These are phyloP conservation scores for Empis stercorea DNA, from an alignment of 2,888 invertebrate species.

Conservation along the genomic window DNA sequence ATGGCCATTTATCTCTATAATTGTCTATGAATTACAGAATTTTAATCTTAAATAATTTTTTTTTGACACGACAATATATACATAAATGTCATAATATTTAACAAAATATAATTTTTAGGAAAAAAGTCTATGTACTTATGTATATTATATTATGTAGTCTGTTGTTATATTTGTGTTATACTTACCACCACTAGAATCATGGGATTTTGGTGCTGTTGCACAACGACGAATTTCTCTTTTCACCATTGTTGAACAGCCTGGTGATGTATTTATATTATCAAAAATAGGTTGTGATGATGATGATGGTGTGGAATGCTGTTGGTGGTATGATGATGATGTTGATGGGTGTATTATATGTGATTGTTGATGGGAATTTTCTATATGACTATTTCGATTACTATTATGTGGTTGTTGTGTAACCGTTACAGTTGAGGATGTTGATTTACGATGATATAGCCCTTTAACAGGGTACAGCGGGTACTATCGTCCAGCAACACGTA, in stretches of 20 bases:
- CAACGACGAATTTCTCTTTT: slow-evolving; percentile 34
- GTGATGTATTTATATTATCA: not conserved
- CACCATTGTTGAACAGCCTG: slow-evolving; percentile 22
- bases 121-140: no score
- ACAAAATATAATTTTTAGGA: no score
- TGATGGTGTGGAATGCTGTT: slow-evolving; percentile 18
- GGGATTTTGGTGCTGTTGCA: slow-evolving; percentile 20
- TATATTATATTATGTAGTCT: no score
- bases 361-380: slow-evolving; percentile 7
- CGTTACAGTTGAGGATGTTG: slow-evolving; percentile 26
- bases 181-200: slow-evolving; percentile 14
- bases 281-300: slow-evolving; percentile 6
- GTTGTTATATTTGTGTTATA: no score
- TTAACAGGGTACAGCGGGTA: slow-evolving; percentile 38
- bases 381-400: slow-evolving; percentile 1
- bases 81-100: no score
- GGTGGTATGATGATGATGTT: slow-evolving; percentile 22
- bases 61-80: no score
- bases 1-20: no score
- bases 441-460: slow-evolving; percentile 34
- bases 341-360: slow-evolving; percentile 9
- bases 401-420: slow-evolving; percentile 9
- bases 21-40: no score
- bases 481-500: slow-evolving; percentile 38
- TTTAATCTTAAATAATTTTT: no score